Percentiles rank a stretch among this genome's conserved stretches.
Conservation (phyloP, 2,888 invertebrate genomes). For the Zeuzera pyrina region DNA sequence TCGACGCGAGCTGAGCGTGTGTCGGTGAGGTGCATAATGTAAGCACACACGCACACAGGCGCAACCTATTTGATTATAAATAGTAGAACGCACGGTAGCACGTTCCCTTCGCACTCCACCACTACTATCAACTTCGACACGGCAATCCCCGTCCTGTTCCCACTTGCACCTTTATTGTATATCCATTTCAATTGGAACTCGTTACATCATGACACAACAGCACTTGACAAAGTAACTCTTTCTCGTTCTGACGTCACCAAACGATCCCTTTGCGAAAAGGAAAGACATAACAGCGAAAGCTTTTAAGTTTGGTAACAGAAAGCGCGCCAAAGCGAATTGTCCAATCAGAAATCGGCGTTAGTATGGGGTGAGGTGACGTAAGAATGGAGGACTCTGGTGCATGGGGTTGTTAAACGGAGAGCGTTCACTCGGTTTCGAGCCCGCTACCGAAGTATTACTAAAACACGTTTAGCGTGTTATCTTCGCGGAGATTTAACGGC, state of each 20-base stretch:
- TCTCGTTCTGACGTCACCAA: slow-evolving; percentile 38
- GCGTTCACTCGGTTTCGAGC: slow-evolving; percentile 63
- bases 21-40: slow-evolving; percentile 63
- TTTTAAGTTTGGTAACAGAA: slow-evolving; percentile 42
- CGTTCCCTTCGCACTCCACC: slow-evolving; percentile 67
- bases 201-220: slow-evolving; percentile 61
- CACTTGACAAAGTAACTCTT: slow-evolving; percentile 27
- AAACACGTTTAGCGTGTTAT: slow-evolving; percentile 37
- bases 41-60: slow-evolving; percentile 53
- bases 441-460: slow-evolving; percentile 46
- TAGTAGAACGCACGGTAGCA: slow-evolving; percentile 72
- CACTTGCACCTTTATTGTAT: slow-evolving; percentile 21
- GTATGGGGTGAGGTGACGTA: slow-evolving; percentile 71
- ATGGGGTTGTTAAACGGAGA: slow-evolving; percentile 63
- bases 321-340: slow-evolving; percentile 64
- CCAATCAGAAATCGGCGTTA: slow-evolving; percentile 38
- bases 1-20: slow-evolving; percentile 42
- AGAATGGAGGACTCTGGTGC: slow-evolving; percentile 42
- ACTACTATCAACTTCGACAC: slow-evolving; percentile 59
- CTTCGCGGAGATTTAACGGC: slow-evolving; percentile 44
- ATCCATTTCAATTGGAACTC: slow-evolving; percentile 39
- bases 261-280: slow-evolving; percentile 31
- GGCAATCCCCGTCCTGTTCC: slow-evolving; percentile 36
- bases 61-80: slow-evolving; percentile 65
- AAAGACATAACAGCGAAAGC: slow-evolving; percentile 28